These are phyloP conservation scores for Elephas maximus DNA, from an alignment of 2,113 vertebrate genomes.

Conservation along the genomic window DNA sequence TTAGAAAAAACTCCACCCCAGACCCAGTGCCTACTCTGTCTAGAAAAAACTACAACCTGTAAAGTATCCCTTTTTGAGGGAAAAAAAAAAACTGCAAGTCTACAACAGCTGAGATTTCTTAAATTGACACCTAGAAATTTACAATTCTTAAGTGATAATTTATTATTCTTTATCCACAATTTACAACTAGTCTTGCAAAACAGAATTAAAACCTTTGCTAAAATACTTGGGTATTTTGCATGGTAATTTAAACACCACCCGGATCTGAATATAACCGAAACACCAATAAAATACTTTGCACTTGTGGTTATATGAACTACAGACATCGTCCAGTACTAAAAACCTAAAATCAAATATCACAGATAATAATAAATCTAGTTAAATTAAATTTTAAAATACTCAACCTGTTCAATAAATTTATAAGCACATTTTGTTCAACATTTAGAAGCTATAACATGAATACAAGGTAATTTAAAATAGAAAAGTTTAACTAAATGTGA, in stretches of 20 bases:
- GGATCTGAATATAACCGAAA: neutral
- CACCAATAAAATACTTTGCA: neutral
- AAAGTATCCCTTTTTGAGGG: neutral
- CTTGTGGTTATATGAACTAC: neutral
- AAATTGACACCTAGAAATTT: constrained; percentile 41
- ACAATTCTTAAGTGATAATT: constrained; percentile 32
- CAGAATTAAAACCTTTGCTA: constrained; percentile 59
- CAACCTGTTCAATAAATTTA: neutral
- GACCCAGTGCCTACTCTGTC: no score
- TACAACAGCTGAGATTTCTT: neutral
- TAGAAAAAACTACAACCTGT: constrained; percentile 40
- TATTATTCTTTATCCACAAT: constrained; percentile 38
- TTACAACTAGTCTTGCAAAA: constrained; percentile 37
- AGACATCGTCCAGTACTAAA: neutral
- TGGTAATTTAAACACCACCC: constrained; percentile 12
- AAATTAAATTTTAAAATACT: neutral
- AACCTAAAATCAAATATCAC: neutral
- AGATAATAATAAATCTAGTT: neutral
- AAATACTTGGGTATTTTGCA: constrained; percentile 29
- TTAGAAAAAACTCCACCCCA: constrained; percentile 13
- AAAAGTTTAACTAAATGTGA: neutral
- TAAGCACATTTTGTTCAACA: constrained; percentile 31
- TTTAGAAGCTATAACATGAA: neutral
- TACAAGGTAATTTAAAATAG: constrained; percentile 1
- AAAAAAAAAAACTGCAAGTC: neutral